Evolutionary conservation across 2,113 vertebrate species (phyloP).

Genomic region (Monarcha castaneiventris): DNA sequence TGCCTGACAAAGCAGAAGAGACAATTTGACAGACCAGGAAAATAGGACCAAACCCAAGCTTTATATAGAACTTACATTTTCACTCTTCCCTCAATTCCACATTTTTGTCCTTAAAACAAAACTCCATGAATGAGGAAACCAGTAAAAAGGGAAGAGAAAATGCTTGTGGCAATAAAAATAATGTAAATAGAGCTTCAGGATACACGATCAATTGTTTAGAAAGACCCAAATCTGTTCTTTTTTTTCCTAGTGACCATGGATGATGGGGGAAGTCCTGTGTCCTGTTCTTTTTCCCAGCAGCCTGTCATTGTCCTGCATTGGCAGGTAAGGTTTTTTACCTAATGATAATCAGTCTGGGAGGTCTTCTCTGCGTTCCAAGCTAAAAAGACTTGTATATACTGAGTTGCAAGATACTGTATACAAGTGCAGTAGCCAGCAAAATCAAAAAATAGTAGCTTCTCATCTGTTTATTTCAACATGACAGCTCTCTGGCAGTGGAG

Average conservation of each 20-base stretch:
- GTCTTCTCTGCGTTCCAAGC: not conserved
- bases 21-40: not conserved
- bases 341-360: not conserved
- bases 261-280: rapidly evolving
- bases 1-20: not conserved
- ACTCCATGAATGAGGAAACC: not conserved
- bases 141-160: not conserved
- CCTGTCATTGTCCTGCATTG: not conserved
- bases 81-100: not conserved
- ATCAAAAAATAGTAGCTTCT: not conserved
- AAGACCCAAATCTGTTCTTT: not conserved
- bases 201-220: not conserved
- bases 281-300: not conserved
- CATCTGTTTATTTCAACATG: not conserved
- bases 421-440: not conserved
- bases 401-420: not conserved
- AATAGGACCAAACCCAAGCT: not conserved
- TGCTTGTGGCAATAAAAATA: not conserved
- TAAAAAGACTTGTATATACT: not conserved
- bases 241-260: not conserved
- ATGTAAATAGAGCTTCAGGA: not conserved
- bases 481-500: not conserved
- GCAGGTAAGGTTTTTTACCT: not conserved
- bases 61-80: not conserved
- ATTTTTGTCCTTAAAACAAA: not conserved